Percentiles rank a stretch among this genome's conserved stretches.
Evolutionary conservation across 2,888 invertebrate genomes (phyloP).

Genomic region (Aporophyla lueneburgensis): DNA sequence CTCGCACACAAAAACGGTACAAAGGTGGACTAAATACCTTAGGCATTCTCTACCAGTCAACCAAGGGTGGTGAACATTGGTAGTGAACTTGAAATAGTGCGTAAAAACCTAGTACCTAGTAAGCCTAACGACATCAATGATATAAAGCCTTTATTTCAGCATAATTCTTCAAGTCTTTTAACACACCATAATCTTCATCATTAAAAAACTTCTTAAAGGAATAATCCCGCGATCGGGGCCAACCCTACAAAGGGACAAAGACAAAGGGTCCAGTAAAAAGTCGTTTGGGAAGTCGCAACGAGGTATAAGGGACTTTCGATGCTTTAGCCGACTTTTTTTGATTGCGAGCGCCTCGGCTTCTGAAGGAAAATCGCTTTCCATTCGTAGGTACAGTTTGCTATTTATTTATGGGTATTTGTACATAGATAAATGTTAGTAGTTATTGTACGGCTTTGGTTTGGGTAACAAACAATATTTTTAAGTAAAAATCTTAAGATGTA

Average conservation of each 20-base stretch:
- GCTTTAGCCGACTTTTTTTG: conserved; percentile 80
- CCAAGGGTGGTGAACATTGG: too few species aligned
- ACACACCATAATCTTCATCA: conserved; percentile 28
- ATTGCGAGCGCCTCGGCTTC: conserved; percentile 76
- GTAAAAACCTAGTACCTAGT: not conserved
- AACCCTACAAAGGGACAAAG: conserved; percentile 71
- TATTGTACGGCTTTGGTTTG: not conserved
- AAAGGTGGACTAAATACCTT: too few species aligned
- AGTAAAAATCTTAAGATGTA: not conserved
- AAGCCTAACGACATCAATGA: not conserved
- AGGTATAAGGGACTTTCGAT: conserved; percentile 79
- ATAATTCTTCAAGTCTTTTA: too few species aligned
- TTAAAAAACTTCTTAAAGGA: conserved; percentile 54
- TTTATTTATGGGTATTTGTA: conserved; percentile 45
- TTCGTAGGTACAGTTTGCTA: conserved; percentile 51
- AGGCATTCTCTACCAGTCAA: too few species aligned
- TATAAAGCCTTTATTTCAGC: not conserved
- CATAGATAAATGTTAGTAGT: not conserved
- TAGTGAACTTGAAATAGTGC: not conserved
- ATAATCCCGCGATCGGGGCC: conserved; percentile 45
- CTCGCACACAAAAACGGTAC: too few species aligned
- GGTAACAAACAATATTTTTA: not conserved
- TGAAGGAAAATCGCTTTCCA: conserved; percentile 65
- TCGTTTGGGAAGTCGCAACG: conserved; percentile 76
- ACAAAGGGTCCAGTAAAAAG: conserved; percentile 83